Evolutionary conservation across 2,888 invertebrate genomes (phyloP), one percentile per base, ranked within the genome.

Genomic region (Latheticus oryzae): DNA sequence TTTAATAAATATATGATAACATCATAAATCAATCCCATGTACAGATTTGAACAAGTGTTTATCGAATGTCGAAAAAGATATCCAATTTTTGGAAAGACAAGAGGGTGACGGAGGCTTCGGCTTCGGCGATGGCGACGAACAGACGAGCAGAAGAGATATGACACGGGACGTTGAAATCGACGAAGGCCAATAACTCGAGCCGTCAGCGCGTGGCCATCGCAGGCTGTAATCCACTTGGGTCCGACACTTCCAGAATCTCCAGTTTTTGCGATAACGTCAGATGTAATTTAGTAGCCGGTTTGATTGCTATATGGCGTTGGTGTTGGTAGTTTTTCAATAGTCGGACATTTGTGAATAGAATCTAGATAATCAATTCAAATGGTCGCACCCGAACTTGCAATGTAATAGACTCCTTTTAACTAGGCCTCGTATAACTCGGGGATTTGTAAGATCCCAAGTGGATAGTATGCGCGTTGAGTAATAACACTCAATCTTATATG

Each of bases 231-330:
- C 77, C 76, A 76, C 75, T 75, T 74, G 76, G 76, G 74, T 68
- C 69, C 72, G 71, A 72, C 72, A 72, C 73, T 75, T 75, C 68
- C 64, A 69, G 72, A 72, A 73, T 74, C 70, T 69, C 70, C 67
- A 73, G 67, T 74, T 73, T 76, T 76, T 76, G 71, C 70, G 71
- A 74, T 76, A 74, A 75, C 74, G 74, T 75, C 75, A 74, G 71
- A 72, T 72, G 76, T 77, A 76, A 78, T 77, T 77, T 75, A 76
- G 72, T 73, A 71, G 67, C 70, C 65, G 67, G 69, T 73, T 73
- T 75, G 76, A 77, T 76, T 75, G 73, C 74, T 74, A 71, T 73
- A 74, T 73, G 73, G 68, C 70, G 65, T 65, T 59, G 63, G 67
- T 62, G 64, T 70, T 64, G 62, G 63, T 65, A 69, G 62, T 71